Percentiles rank a stretch among this genome's conserved stretches.
Conservation (phyloP, 1,140 invertebrate species). For the Cyclina sinensis region DNA sequence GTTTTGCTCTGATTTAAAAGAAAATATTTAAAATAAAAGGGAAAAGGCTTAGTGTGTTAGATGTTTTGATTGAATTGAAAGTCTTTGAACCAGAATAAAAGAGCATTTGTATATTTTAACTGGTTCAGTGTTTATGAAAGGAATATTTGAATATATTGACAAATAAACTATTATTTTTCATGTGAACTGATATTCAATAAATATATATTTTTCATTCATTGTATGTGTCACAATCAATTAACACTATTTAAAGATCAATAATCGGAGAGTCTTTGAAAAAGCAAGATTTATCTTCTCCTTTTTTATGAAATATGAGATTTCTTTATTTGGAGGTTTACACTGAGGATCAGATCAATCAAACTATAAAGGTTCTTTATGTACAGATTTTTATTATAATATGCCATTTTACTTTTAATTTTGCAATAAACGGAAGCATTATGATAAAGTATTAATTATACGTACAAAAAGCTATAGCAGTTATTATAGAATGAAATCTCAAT, state of each 20-base stretch:
- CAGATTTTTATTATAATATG: too few relatives aligned
- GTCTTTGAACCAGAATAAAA: conserved; percentile 10
- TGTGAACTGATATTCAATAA: conserved; percentile 11
- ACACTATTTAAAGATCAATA: conserved; percentile 4
- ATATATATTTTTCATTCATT: not conserved
- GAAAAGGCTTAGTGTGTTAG: not conserved
- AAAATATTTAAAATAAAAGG: not conserved
- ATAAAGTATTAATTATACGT: too few relatives aligned
- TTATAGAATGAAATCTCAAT: too few relatives aligned
- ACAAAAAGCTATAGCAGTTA: too few relatives aligned
- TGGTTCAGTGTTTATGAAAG: conserved; percentile 16
- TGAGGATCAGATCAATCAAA: too few relatives aligned
- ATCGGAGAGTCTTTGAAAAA: not conserved
- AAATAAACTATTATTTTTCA: not conserved
- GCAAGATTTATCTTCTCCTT: not conserved
- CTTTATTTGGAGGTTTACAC: too few relatives aligned
- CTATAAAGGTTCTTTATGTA: too few relatives aligned
- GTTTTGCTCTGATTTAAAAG: too few relatives aligned
- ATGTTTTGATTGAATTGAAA: not conserved
- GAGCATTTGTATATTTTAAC: conserved; percentile 11
- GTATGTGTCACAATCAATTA: conserved; percentile 5
- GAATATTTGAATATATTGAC: conserved; percentile 14
- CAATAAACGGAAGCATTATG: too few relatives aligned
- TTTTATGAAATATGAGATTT: conserved; percentile 25
- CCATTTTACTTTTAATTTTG: too few relatives aligned